Conservation (phyloP, 2,888 invertebrate genomes). For the Alloscopus bannaensis region DNA sequence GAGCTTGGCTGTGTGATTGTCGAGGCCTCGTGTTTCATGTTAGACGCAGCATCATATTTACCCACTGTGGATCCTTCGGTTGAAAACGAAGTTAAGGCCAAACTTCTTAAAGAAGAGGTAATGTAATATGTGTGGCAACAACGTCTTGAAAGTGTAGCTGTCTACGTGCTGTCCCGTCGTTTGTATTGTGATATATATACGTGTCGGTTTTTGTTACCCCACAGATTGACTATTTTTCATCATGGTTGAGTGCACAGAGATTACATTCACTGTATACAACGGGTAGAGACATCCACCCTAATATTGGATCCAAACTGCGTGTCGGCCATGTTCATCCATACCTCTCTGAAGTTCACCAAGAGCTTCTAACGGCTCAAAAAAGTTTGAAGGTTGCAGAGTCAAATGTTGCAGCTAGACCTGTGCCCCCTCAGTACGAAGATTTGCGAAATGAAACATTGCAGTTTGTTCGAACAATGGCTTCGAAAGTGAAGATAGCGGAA, state of each 20-base stretch:
- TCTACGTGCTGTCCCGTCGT: constrained; percentile 5
- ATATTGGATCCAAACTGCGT: constrained; percentile 37
- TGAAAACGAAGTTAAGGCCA: constrained; percentile 84
- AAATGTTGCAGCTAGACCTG: constrained; percentile 72
- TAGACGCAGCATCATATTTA: constrained; percentile 75
- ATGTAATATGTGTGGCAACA: constrained; percentile 6
- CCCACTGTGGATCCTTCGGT: constrained; percentile 89
- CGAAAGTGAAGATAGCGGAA: constrained; percentile 64
- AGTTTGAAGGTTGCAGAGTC: constrained; percentile 55
- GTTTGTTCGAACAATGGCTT: constrained; percentile 76
- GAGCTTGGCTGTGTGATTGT: constrained; percentile 64
- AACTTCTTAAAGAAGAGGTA: constrained; percentile 84
- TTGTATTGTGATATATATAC: background rate
- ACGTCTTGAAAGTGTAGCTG: background rate
- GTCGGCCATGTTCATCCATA: constrained; percentile 60
- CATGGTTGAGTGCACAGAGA: constrained; percentile 65
- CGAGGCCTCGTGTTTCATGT: constrained; percentile 62
- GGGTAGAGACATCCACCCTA: constrained; percentile 55
- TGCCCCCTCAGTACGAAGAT: constrained; percentile 71
- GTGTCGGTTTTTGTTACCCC: background rate
- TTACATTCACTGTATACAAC: constrained; percentile 58
- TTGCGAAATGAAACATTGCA: constrained; percentile 77
- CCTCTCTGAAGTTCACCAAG: constrained; percentile 37
- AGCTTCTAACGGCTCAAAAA: constrained; percentile 27
- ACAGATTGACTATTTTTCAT: constrained; percentile 68